phyloP scores from a whole-genome alignment of 2,888 invertebrate genomes.

The Eristalinus aeneus region DNA sequence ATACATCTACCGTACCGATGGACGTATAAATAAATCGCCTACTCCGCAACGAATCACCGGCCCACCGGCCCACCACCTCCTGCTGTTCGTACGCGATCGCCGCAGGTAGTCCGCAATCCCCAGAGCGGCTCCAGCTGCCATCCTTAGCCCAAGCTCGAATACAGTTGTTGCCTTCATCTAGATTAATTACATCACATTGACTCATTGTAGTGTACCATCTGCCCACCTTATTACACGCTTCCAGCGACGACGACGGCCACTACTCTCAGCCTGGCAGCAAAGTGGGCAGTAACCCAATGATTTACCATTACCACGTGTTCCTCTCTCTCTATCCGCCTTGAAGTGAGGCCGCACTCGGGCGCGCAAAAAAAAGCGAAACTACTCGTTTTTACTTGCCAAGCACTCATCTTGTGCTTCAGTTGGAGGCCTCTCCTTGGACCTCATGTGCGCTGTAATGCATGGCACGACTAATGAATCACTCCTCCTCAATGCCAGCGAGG shows the following conservation, averaged over 20 bases:
- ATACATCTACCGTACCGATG: not conserved
- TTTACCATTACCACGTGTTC: slow-evolving; percentile 66
- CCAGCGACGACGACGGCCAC: not conserved
- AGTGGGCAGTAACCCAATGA: slow-evolving; percentile 46
- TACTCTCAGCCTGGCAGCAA: not conserved
- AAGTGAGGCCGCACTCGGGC: slow-evolving; percentile 12
- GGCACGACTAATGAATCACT: slow-evolving; percentile 73
- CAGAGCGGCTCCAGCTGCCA: not conserved
- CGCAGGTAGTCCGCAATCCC: not conserved
- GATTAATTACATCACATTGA: slow-evolving; percentile 50
- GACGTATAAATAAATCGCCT: not conserved
- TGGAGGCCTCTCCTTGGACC: not conserved
- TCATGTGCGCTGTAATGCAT: slow-evolving; percentile 67
- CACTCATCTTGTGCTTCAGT: not conserved
- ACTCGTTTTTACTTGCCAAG: not conserved
- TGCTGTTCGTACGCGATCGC: not conserved
- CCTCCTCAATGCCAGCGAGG: not conserved
- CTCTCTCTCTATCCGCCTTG: not conserved
- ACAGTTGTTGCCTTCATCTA: slow-evolving; percentile 30
- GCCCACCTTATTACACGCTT: slow-evolving; percentile 63
- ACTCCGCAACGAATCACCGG: not conserved
- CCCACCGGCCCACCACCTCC: not conserved
- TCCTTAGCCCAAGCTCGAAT: not conserved
- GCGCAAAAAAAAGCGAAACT: slow-evolving; percentile 16
- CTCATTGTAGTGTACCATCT: slow-evolving; percentile 55